phyloP scores from a whole-genome alignment of 2,113 vertebrate genomes.

The Serinus canaria region DNA sequence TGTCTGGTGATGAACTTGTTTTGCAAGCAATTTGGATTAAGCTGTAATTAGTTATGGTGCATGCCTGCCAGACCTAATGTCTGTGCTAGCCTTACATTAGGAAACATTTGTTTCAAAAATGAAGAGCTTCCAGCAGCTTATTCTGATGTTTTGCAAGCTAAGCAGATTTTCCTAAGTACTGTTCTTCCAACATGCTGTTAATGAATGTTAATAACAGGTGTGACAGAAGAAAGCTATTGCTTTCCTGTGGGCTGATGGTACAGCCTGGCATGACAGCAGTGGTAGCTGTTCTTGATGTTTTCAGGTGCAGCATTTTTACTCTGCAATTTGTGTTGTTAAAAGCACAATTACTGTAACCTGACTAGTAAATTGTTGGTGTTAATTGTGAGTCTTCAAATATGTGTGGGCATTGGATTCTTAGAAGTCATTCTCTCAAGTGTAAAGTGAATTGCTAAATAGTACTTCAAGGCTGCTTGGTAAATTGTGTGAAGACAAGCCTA shows the following conservation, averaged over 20 bases:
- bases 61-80: neutral
- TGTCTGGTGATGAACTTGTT: neutral
- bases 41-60: neutral
- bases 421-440: neutral
- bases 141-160: neutral
- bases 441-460: neutral
- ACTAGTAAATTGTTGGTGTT: neutral
- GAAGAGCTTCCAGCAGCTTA: neutral
- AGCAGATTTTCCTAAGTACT: neutral
- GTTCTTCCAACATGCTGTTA: neutral
- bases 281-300: neutral
- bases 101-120: neutral
- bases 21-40: neutral
- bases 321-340: neutral
- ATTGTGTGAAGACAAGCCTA: neutral
- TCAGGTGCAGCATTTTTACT: neutral
- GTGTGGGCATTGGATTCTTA: neutral
- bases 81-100: neutral
- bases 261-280: neutral
- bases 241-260: neutral
- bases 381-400: neutral
- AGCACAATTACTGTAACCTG: neutral
- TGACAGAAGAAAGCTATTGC: neutral
- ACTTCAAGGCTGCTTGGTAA: neutral
- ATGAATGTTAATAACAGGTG: neutral